Conservation (phyloP, 2,113 vertebrate species). For the Pygoscelis adeliae region DNA sequence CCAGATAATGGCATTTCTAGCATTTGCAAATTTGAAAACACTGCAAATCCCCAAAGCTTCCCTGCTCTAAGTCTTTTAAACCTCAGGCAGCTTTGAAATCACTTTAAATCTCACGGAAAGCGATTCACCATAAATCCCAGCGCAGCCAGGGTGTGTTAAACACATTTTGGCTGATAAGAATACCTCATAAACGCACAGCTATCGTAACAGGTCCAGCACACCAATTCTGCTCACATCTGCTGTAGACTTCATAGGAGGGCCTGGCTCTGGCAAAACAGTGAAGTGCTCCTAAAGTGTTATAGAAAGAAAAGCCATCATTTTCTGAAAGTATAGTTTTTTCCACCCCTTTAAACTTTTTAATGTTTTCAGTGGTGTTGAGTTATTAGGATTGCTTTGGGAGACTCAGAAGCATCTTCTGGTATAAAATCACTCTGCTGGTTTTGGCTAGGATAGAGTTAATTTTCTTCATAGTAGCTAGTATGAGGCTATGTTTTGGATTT, state of each 20-base stretch:
- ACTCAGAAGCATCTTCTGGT: constrained; percentile 22
- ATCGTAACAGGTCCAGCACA: neutral
- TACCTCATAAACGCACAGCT: neutral
- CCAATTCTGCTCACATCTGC: neutral
- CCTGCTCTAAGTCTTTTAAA: constrained; percentile 20
- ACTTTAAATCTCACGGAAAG: constrained; percentile 22
- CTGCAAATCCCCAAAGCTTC: constrained; percentile 37
- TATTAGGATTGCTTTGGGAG: constrained; percentile 41
- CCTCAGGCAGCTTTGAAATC: constrained; percentile 36
- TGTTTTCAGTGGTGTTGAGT: constrained; percentile 56
- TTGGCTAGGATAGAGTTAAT: too few species aligned
- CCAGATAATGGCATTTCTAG: constrained; percentile 23
- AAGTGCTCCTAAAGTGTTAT: constrained; percentile 23
- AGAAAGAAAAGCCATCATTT: constrained; percentile 4
- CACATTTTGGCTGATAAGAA: neutral
- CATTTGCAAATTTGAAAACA: constrained; percentile 48
- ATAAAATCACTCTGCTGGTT: neutral
- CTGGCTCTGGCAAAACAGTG: neutral
- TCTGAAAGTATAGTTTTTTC: neutral
- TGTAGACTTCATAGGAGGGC: neutral
- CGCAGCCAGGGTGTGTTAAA: neutral
- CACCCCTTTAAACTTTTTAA: constrained; percentile 29
- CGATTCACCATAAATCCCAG: constrained; percentile 26
- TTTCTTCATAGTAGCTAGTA: too few species aligned
- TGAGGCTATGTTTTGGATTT: too few species aligned